Evolutionary conservation across 2,113 vertebrate species (phyloP), one percentile per base, ranked within the genome.

Genomic region (Strix uralensis): DNA sequence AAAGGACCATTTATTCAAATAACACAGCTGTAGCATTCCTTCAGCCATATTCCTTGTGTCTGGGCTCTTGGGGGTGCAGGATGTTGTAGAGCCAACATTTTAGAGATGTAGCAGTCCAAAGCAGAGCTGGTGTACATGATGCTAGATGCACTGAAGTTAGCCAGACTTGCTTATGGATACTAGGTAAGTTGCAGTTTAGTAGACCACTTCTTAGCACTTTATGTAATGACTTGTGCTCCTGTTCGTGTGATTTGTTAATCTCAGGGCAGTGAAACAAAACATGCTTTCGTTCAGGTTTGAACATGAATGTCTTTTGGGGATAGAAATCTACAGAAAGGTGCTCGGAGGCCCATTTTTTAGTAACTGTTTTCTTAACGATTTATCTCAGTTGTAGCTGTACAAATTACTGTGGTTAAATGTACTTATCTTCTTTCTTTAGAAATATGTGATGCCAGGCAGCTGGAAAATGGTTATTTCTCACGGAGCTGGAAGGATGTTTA

Each of bases 401-500:
- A 34, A 6, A 12, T 51, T 55, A 30, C 25, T 38, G 20, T 71
- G 32, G 20, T 92, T 91, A 67, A 94, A 88, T 38, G 10, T 51
- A 13, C 20, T 93, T 94, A 54, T 27, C 52, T 71, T 92, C 15
- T 42, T 86, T 49, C 80, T 84, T 78, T 47, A 97, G 96, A 91
- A 84, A 46, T 2, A 4, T 97, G 96, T 38, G 0, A 0, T 2
- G 2, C 1, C 12, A 1, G 0, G 4, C 0, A 0, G 3, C 11
- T 71, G 71, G 5, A 14, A 36, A 83, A 98, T 52, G 97, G 92
- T 40, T 0, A 13, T 13, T 5, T 8, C 74, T 0, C 0, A 14
- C 0, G 0, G 1, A 1, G 0, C 0, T 0, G 0, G 34, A 1
- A 0, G 0, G 0, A 0, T 0, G 3, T 0, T 12, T 91, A 67